Evolutionary conservation across 2,888 invertebrate genomes (phyloP), one percentile per base, ranked within the genome.

Genomic region (Athalia circularis): DNA sequence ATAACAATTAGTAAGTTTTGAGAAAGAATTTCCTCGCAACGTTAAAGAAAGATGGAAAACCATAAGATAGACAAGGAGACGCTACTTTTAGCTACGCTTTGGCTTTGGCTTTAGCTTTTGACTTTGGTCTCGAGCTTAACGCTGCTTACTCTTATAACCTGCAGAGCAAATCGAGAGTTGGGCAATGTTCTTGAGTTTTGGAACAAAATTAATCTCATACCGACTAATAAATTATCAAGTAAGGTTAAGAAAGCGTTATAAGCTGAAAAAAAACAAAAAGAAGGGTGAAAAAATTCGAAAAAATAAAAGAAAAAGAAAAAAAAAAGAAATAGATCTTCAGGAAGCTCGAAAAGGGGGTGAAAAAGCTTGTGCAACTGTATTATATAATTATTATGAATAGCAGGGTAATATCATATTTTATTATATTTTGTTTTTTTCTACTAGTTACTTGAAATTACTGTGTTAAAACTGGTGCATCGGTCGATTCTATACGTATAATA

Each of bases 171-270:
- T 45, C 70, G 54, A 70, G 52, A 52, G 52, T 52, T 52, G 52
- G 11, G 52, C 8, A 7, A n/a, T n/a, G 9, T 54, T n/a, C 43
- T 5, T 13, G 59, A 70, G 70, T 59, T 70, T 70, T 7, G 9
- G 52, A 70, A 45, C n/a, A 59, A 59, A 70, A 77, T 77, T 77
- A 65, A 77, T 77, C 65, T 77, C 43, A 54, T 52, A 59, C 54
- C 65, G 11, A 11, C 50, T 54, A 52, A 77, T 77, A 77, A 77
- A 77, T 77, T 77, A 77, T 65, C 77, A 65, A 57, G 77, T 77
- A 65, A 29, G 50, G 15, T 45, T 64, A 48, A 65, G 43, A 45
- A 11, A 11, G 11, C 11, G 52, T 52, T 52, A 11, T 11, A 11
- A 52, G 52, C 52, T 2, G 52, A 11, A 52, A 52, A 52, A 52